Percentiles rank a stretch among this genome's conserved stretches.
These are phyloP conservation scores for Salarias fasciatus DNA, from an alignment of 2,797 vertebrate species.

Conservation along the genomic window DNA sequence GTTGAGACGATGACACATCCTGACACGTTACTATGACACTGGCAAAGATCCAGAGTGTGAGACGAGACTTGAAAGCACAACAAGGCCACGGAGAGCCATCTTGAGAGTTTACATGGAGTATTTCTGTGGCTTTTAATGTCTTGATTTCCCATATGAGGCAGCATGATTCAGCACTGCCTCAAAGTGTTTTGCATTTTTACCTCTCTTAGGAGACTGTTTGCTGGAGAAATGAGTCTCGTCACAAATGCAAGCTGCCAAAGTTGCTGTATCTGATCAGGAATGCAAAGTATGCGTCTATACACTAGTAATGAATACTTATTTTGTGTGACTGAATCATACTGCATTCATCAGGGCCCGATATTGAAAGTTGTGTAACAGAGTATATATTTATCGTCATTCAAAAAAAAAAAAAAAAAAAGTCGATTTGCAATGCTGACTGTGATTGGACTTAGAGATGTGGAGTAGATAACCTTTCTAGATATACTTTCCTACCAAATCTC, in stretches of 20 bases:
- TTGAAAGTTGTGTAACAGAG: conserved; percentile 1
- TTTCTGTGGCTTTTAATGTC: conserved; percentile 48
- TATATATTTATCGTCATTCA: conserved; percentile 3
- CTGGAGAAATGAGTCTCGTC: conserved; percentile 12
- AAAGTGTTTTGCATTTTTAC: conserved; percentile 28
- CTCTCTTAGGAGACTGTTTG: conserved; percentile 18
- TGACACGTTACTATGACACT: conserved; percentile 57
- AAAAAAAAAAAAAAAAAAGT: too few relatives aligned
- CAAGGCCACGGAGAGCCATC: conserved; percentile 33
- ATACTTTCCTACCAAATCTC: too few relatives aligned
- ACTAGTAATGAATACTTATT: background rate
- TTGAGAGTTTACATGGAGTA: conserved; percentile 39
- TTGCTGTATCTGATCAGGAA: conserved; percentile 21
- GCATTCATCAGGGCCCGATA: background rate
- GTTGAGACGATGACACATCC: conserved; percentile 53
- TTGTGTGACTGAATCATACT: conserved; percentile 1
- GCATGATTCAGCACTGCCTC: conserved; percentile 41
- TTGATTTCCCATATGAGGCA: conserved; percentile 44
- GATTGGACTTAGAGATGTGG: background rate
- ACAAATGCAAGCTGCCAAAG: conserved; percentile 29
- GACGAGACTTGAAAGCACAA: conserved; percentile 52
- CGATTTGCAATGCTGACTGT: background rate
- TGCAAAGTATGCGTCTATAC: conserved; percentile 23
- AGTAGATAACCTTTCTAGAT: too few relatives aligned
- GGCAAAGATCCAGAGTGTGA: conserved; percentile 42